Base-by-base conservation (phyloP, 2,113 vertebrate species). In the Phainopepla nitens region DNA sequence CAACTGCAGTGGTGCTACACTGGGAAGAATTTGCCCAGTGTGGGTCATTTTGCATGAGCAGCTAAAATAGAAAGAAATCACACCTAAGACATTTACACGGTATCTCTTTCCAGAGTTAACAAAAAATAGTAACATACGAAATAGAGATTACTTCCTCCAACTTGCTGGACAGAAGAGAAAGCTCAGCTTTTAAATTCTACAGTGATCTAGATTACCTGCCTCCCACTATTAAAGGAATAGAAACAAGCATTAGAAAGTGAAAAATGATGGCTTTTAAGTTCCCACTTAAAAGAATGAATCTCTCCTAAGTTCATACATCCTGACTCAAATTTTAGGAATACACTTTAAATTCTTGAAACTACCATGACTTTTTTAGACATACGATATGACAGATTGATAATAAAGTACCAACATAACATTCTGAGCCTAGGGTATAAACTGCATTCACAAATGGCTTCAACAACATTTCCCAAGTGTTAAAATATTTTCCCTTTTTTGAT, bases 1-100 rank as follows among this genome's bases (percentile, higher is more conserved):
- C 0, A 0, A 4, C 24, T 3, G 11, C 53, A 25, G 23, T 0
- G 2, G 2, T 5, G 49, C 3, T 6, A 9, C 11, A 28, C 1
- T 3, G 2, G 2, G 29, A 16, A 6, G 6, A n/a, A 31, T 57
- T 33, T 28, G 35, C 62, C 50, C 60, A 35, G 0, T 0, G 0
- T 7, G 3, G 42, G 56, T 35, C 47, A 44, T 25, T 42, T 42
- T 13, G 24, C 31, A 60, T 5, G 7, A 7, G 28, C 57, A 20
- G 54, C 69, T 68, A 24, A 45, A 20, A 28, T 1, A 56, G 27
- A 51, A 56, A 56, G 53, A 85, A 90, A 68, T 11, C 27, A 1
- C 8, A 64, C 6, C 4, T 3, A 58, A 0, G 2, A 36, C 27
- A 47, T 31, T 62, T 60, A 68, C 29, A 23, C 1, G 62, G 23